Evolutionary conservation across 2,888 invertebrate species (phyloP), one percentile per base, ranked within the genome.

Genomic region (Carabus problematicus): DNA sequence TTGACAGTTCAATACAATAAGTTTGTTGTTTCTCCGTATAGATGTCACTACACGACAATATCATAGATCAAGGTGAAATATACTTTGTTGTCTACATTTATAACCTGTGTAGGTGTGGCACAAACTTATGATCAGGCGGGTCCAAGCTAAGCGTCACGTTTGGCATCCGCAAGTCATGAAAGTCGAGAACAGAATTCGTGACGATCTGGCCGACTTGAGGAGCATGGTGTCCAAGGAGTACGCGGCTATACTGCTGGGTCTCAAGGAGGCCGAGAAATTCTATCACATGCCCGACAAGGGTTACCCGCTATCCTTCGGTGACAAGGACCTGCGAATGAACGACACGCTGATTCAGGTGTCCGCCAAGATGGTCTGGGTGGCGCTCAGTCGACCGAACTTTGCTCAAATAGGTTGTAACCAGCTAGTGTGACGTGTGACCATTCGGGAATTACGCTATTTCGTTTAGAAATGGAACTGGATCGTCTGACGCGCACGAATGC

Each of bases 331-430:
- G 29, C 81, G 86, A 71, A 79, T 88, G 64, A 86, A 85, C 73
- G 89, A 90, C 78, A 84, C 84, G 7, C 77, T 90, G 14, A 79
- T 88, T 55, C 82, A 85, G 67, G 82, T 89, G 78, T 82, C 86
- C 58, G 84, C 86, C 54, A 85, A 88, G 75, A 85, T 89, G 56
- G 85, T 88, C 42, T 90, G 89, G 89, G 82, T 89, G 72, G 87
- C 88, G 18, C 78, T 89, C 47, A 84, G 86, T 64, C 82, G 89
- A 60, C 87, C 84, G 76, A 78, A 85, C 72, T 85, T 86, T 73
- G 82, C 84, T 75, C 81, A 87, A 74, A 88, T 90, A 75, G 89
- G 89, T 89, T n/a, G n/a, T n/a, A n/a, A n/a, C n/a, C n/a, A n/a
- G n/a, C n/a, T n/a, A n/a, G n/a, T n/a, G n/a, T n/a, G n/a, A n/a